Base-by-base conservation (phyloP, 2,888 invertebrate genomes). In the Agriopis leucophaearia region DNA sequence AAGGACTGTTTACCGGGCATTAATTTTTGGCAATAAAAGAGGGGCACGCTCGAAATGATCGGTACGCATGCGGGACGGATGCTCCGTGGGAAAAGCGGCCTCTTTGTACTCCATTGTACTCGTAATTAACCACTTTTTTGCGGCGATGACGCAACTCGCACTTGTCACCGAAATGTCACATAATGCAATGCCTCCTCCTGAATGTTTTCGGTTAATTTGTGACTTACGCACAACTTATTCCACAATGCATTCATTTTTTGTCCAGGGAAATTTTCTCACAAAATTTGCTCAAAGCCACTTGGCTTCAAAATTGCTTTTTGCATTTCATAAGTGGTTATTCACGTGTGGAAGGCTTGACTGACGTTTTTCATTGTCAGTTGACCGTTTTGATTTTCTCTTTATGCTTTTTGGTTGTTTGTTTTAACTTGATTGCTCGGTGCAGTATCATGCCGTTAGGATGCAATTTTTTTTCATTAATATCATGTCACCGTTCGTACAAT, bases 21-120 rank as follows among this genome's bases (percentile, higher is more conserved):
- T 94, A 92, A 94, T 94, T 94, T 94, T 94, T 92, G 94, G 93
- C 92, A 94, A 94, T 94, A 94, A 94, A 93, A 92, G 91, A 89
- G 83, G 89, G 87, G 92, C 91, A 85, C 83, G 89, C 88, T 78
- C 76, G 88, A 86, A 90, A 93, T 93, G 92, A 88, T 87, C 88
- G 90, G 90, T 89, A 86, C 91, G 91, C 88, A 85, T 82, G 82
- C 86, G 86, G 74, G 79, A 80, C 75, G 79, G 90, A 88, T 86
- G 90, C 84, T 84, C 85, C 93, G 92, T 94, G 94, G 92, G 94
- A 94, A 93, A 81, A 82, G 93, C 93, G 93, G 93, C 72, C 75
- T 86, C 91, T 93, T 93, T 92, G 92, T 90, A 79, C 82, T 78
- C 86, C 91, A 91, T 92, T 92, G 93, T 91, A 90, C 81, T 88